Evolutionary conservation across 2,113 vertebrate genomes (phyloP), one percentile per base, ranked within the genome.

Genomic region (Microcebus jonahi): DNA sequence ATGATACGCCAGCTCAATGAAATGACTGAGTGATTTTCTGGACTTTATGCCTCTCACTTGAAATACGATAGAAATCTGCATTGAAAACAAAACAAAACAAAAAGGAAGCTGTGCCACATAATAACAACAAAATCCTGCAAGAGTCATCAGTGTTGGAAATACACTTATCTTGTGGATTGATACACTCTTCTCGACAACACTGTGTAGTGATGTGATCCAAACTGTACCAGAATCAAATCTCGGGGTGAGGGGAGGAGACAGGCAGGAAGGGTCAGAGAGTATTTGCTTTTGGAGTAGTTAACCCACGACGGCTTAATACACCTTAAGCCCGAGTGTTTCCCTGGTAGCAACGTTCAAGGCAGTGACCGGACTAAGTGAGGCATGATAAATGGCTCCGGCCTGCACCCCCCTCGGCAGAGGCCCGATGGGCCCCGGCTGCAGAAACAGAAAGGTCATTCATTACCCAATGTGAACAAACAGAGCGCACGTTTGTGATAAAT

Each of bases 361-460:
- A 94, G 91, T 39, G 93, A 98, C 97, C 90, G 84, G 97, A 97
- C 76, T 98, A 99, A 99, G 98, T 99, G 98, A 99, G 98, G 98
- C 97, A 92, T 99, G 98, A 99, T 98, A 98, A 99, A 99, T 97
- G 98, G 98, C 95, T 92, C 97, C 80, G 82, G 95, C 75, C 98
- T 96, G 93, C 90, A 96, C 97, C 97, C 84, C 95, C 91, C 88
- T 98, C 87, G 84, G 98, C 97, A 65, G 68, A 97, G 97, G 98
- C 61, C 97, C 77, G 20, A 92, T 95, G 97, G 98, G 98, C 97
- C 98, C 98, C 94, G 97, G 98, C 98, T 98, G 95, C 61, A 83
- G 97, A 98, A 98, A 99, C 98, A 98, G 98, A 98, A 98, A 98
- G 98, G 98, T 98, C 98, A 99, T 99, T 99, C 98, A 99, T 99